A percentile compares a stretch with the other conserved stretches of the same genome.
phyloP scores from a whole-genome alignment of 2,797 vertebrate genomes.

The Danio choprae region DNA sequence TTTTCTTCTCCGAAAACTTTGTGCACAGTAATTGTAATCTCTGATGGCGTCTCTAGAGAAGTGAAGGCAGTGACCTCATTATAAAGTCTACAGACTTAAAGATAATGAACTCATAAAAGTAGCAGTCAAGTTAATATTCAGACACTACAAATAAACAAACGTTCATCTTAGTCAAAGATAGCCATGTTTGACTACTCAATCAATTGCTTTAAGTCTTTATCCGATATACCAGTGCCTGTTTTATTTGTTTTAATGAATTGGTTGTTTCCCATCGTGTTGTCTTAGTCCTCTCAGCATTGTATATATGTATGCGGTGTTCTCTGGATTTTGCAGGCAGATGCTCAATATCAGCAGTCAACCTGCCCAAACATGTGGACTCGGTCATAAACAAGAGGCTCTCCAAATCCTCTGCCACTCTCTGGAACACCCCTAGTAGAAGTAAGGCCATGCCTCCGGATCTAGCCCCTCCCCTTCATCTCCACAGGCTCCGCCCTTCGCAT shows the following conservation, averaged over 20 bases:
- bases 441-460: constrained; percentile 76
- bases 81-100: background rate
- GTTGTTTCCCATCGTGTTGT: background rate
- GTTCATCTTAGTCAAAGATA: background rate
- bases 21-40: background rate
- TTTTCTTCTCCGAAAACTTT: background rate
- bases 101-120: constrained; percentile 24
- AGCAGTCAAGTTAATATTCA: background rate
- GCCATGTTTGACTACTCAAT: constrained; percentile 7
- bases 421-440: constrained; percentile 99
- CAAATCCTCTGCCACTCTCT: constrained; percentile 99
- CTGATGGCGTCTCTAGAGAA: constrained; percentile 12
- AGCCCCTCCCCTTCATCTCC: constrained; percentile 66
- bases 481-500: constrained; percentile 64
- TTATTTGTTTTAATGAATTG: background rate
- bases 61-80: constrained; percentile 11
- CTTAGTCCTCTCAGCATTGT: constrained; percentile 45
- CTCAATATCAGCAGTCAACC: constrained; percentile 97
- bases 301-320: constrained; percentile 76
- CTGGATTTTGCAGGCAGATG: constrained; percentile 95
- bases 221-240: background rate
- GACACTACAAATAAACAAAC: background rate
- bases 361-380: constrained; percentile 99
- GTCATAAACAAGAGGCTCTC: constrained; percentile 99
- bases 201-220: background rate